phyloP scores from a whole-genome alignment of 2,888 invertebrate genomes.

The Lasioglossum pauxillum region DNA sequence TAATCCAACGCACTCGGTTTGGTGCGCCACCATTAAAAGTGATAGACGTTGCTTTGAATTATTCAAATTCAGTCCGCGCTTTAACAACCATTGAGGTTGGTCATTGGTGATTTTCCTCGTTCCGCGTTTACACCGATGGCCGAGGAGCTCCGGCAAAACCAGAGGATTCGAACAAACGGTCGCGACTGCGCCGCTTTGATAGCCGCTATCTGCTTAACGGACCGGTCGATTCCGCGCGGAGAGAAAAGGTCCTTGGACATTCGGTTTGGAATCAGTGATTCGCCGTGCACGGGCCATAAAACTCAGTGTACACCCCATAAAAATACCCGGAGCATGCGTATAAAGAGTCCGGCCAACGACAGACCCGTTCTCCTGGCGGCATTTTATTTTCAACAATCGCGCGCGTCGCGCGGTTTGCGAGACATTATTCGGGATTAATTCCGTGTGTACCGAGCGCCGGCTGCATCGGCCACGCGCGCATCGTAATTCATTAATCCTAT shows the following conservation, averaged over 20 bases:
- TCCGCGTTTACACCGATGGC: not conserved
- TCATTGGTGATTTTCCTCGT: not conserved
- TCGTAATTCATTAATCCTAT: slow-evolving; percentile 63
- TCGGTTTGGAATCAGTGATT: slow-evolving; percentile 64
- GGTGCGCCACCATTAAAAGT: not conserved
- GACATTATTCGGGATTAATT: slow-evolving; percentile 69
- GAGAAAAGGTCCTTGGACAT: slow-evolving; percentile 35
- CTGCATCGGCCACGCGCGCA: slow-evolving; percentile 28
- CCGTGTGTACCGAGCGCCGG: slow-evolving; percentile 48
- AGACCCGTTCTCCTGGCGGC: slow-evolving; percentile 24
- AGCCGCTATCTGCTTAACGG: slow-evolving; percentile 62
- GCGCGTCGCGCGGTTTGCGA: slow-evolving; percentile 37
- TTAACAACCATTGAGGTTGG: too few species aligned
- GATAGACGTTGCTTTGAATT: not conserved
- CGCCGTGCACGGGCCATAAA: slow-evolving; percentile 62
- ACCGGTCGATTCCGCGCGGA: slow-evolving; percentile 46
- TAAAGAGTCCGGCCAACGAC: slow-evolving; percentile 37
- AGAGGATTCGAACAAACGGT: slow-evolving; percentile 7
- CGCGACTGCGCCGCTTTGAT: slow-evolving; percentile 26
- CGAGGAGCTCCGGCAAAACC: not conserved
- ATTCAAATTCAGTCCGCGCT: not conserved
- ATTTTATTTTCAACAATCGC: slow-evolving; percentile 62
- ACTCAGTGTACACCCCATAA: slow-evolving; percentile 61
- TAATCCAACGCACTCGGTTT: not conserved
- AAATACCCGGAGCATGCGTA: slow-evolving; percentile 60